Evolutionary conservation across 2,888 invertebrate species (phyloP).

Genomic region (Latrodectus elegans): DNA sequence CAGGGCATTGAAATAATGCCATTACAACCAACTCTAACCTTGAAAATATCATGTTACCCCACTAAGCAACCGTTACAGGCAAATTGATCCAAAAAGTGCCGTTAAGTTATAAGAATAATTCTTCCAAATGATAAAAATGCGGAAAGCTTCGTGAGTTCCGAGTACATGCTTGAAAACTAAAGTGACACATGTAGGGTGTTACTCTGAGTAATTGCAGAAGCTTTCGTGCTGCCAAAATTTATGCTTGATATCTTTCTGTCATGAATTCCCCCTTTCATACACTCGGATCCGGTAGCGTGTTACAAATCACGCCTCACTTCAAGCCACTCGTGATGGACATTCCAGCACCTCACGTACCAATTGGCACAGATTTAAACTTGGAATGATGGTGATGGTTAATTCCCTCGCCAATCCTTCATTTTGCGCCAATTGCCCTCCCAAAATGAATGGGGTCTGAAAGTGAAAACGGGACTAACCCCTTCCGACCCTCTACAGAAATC

Average conservation of each 20-base stretch:
- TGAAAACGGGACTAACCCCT: constrained; percentile 5
- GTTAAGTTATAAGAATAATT: too few species aligned
- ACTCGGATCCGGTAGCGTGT: constrained; percentile 24
- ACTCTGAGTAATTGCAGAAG: background rate
- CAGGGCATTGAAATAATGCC: too few species aligned
- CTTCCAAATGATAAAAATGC: too few species aligned
- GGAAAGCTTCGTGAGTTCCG: background rate
- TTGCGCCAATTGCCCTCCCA: constrained; percentile 15
- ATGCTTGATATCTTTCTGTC: background rate
- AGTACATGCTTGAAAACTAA: background rate
- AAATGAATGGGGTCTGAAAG: constrained; percentile 7
- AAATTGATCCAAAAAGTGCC: too few species aligned
- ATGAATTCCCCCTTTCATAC: background rate
- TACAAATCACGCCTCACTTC: constrained; percentile 9
- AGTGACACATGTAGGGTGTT: background rate
- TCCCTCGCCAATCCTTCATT: background rate
- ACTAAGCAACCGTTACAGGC: too few species aligned
- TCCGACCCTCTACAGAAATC: background rate
- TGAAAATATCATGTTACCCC: too few species aligned
- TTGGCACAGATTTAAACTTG: constrained; percentile 17
- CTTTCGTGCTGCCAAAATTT: background rate
- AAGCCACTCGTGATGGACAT: constrained; percentile 34
- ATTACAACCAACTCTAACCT: too few species aligned
- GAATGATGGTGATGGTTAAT: background rate
- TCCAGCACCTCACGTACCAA: constrained; percentile 8